Percentiles rank a stretch among this genome's conserved stretches.
These are phyloP conservation scores for Rosalia funebris DNA, from an alignment of 2,888 invertebrate species.

Conservation along the genomic window DNA sequence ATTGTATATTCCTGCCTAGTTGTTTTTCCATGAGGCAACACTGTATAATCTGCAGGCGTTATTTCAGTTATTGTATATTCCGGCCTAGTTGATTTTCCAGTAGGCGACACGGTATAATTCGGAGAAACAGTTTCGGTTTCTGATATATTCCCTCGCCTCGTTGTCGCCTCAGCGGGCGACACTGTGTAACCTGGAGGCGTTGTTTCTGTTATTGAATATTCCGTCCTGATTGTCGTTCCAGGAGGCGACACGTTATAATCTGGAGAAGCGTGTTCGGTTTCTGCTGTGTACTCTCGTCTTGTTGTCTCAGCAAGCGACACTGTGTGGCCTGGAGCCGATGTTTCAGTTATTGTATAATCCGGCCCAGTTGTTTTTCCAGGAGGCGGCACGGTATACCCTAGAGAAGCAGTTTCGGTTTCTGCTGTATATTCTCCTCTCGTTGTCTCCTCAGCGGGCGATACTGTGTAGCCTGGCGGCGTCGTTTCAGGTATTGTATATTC, in stretches of 20 bases:
- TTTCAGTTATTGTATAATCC: constrained; percentile 19
- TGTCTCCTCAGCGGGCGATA: background rate
- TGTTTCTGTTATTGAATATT: constrained; percentile 21
- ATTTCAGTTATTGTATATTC: background rate
- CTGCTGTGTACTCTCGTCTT: background rate
- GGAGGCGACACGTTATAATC: background rate
- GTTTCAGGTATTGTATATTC: background rate
- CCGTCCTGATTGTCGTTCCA: background rate
- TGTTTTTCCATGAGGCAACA: background rate
- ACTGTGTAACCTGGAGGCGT: background rate
- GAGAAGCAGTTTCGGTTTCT: background rate
- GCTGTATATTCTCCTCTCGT: background rate
- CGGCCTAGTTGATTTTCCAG: background rate
- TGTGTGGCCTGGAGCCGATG: background rate
- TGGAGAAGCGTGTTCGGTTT: background rate
- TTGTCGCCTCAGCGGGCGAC: background rate
- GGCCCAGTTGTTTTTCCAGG: background rate
- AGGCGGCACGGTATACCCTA: background rate
- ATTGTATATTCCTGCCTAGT: background rate
- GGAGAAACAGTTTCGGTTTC: constrained; percentile 20
- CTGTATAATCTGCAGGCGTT: background rate
- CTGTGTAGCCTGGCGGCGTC: background rate
- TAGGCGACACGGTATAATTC: background rate
- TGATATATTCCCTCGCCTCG: background rate
- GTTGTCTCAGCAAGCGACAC: background rate